Evolutionary conservation across 2,113 vertebrate genomes (phyloP), one percentile per base, ranked within the genome.

Genomic region (Mesocricetus auratus): DNA sequence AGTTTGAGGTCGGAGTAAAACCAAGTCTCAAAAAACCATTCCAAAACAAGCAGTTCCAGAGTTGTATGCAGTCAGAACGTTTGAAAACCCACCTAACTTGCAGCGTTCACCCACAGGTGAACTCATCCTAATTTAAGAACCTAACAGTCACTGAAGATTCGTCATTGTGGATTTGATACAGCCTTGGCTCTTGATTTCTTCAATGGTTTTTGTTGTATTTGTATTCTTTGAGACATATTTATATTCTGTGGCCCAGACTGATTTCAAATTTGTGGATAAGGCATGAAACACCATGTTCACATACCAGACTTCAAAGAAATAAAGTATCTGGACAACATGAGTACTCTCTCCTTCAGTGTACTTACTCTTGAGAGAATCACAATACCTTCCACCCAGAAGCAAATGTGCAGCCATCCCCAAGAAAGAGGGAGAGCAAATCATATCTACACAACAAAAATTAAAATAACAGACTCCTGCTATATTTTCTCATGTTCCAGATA

Each of bases 131-230:
- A 50, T 21, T 1, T 36, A 81, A 86, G 36, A 31, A 11, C 53
- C 26, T 39, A 56, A 68, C 0, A 5, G 66, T 36, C 79, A 91
- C 0, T 42, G 19, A 53, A 47, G 47, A 79, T 21, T 69, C 31
- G 29, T 3, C 22, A 47, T 36, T 29, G 31, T 12, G 19, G 0
- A 0, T 29, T 26, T 47, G 21, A 36, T 7, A 36, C 2, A 31
- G 86, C 24, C 47, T 81, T 29, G 15, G 42, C 58, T 69, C 77
- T 69, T 62, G 8, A 77, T 39, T 58, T 83, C 56, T 26, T 29
- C 71, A 26, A 10, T 4, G n/a, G 13, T 29, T 42, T 56, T 39
- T 86, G 85, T 16, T 39, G 22, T 21, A 2, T 39, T 29, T 5
- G 56, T 22, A 39, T 42, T 58, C 66, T 89, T 21, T 74, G 69